These are phyloP conservation scores for Chrysochloris asiatica DNA, from an alignment of 2,113 vertebrate genomes.

Conservation along the genomic window DNA sequence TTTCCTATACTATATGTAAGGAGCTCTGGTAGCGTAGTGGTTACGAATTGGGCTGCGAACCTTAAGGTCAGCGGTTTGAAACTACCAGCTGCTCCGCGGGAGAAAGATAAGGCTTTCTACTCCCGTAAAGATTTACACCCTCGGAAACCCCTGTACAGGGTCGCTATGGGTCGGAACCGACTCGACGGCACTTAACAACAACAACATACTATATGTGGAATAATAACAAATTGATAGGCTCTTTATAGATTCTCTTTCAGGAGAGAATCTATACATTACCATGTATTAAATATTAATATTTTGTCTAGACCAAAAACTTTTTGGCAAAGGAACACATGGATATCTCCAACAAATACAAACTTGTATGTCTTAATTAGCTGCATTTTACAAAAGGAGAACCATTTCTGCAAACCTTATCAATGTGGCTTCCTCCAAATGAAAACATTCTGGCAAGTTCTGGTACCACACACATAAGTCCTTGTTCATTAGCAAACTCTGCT, in stretches of 20 bases:
- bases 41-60: too few species aligned
- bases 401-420: background rate
- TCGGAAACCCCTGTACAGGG: too few species aligned
- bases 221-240: background rate
- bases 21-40: too few species aligned
- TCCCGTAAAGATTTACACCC: too few species aligned
- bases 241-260: conserved; percentile 6
- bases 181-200: too few species aligned
- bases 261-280: background rate
- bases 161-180: too few species aligned
- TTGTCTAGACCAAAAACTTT: conserved; percentile 33
- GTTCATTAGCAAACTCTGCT: conserved; percentile 65
- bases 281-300: background rate
- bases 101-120: too few species aligned
- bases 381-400: background rate
- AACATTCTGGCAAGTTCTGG: too few species aligned
- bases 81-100: too few species aligned
- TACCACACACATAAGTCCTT: background rate
- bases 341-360: background rate
- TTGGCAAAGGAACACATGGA: conserved; percentile 12
- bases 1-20: too few species aligned
- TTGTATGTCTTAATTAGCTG: background rate
- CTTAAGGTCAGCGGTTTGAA: too few species aligned
- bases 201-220: background rate
- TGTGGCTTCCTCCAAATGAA: background rate